Evolutionary conservation across 2,888 invertebrate species (phyloP), one percentile per base, ranked within the genome.

Genomic region (Trachelus stipa): DNA sequence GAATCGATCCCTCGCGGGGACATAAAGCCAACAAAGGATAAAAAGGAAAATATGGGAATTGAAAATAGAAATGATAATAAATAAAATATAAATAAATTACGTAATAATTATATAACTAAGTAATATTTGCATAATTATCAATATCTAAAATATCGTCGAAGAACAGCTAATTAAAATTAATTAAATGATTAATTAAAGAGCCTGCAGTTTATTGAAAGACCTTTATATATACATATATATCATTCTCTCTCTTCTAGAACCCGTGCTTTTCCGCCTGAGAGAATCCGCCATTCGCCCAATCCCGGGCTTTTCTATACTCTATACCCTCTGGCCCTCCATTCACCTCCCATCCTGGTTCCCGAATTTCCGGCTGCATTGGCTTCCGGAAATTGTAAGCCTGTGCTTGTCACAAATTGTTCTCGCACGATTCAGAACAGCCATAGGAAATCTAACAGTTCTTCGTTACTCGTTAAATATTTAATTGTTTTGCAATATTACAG

Each of bases 301-400:
- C 56, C 56, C 23, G 23, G 9, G 56, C 56, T 56, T 15, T 23
- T 23, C 56, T 56, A 23, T 56, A 56, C 56, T 56, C 56, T 23
- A 56, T 56, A 56, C 9, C 23, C 56, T 23, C 23, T 9, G 56
- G 31, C 4, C 31, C 71, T 71, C 23, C 71, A 3, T 71, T 71
- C 23, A 23, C 9, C 71, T 15, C 71, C 15, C 33, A 71, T 11
- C 71, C 71, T 71, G 33, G 33, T 31, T 71, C 9, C 12, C 71
- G 34, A 71, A 71, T 71, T 31, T 71, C 71, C 71, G 71, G 33
- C 34, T 71, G 71, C 71, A 71, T 0, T 71, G 56, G 71, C 71
- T 71, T 31, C 15, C 71, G 71, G 71, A 71, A 71, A 71, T 71
- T 31, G 71, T 71, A 34, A 71, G 71, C 71, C 15, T 34, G 71